These are phyloP conservation scores for Rhinophrynus dorsalis DNA, from an alignment of 2,797 vertebrate species.

Conservation along the genomic window DNA sequence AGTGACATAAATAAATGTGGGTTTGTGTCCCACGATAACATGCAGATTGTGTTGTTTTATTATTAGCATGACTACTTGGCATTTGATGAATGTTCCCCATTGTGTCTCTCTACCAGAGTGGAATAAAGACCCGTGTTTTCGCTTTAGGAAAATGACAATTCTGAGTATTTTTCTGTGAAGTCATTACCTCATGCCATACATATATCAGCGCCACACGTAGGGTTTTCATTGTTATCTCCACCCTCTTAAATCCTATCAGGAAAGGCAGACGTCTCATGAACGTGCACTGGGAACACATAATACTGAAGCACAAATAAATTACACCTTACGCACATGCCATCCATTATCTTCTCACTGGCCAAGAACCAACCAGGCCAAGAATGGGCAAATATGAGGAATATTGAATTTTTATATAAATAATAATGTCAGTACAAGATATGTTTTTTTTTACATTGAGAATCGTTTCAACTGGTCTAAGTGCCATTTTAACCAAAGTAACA, in stretches of 20 bases:
- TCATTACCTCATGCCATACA: slow-evolving; percentile 5
- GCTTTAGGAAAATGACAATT: background rate
- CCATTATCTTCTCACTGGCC: background rate
- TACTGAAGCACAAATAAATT: slow-evolving; percentile 2
- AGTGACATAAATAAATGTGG: slow-evolving; percentile 7
- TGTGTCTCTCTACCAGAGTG: background rate
- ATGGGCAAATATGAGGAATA: no score
- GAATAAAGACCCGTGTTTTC: background rate
- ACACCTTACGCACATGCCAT: background rate
- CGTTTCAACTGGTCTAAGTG: no score
- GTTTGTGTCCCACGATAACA: background rate
- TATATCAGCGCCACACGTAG: background rate
- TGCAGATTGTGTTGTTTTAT: background rate
- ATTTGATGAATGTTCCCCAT: background rate
- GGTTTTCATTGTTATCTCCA: slow-evolving; percentile 18
- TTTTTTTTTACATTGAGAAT: no score
- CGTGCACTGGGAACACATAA: background rate
- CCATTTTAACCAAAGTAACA: no score
- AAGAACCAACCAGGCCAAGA: background rate
- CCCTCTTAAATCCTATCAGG: slow-evolving; percentile 13
- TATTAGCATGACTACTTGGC: background rate
- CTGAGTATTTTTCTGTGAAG: background rate
- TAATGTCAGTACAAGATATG: no score
- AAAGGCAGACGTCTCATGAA: slow-evolving; percentile 26
- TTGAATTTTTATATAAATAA: no score